Percentiles rank a stretch among this genome's conserved stretches.
These are phyloP conservation scores for Heliconius aoede DNA, from an alignment of 2,888 invertebrate species.

Conservation along the genomic window DNA sequence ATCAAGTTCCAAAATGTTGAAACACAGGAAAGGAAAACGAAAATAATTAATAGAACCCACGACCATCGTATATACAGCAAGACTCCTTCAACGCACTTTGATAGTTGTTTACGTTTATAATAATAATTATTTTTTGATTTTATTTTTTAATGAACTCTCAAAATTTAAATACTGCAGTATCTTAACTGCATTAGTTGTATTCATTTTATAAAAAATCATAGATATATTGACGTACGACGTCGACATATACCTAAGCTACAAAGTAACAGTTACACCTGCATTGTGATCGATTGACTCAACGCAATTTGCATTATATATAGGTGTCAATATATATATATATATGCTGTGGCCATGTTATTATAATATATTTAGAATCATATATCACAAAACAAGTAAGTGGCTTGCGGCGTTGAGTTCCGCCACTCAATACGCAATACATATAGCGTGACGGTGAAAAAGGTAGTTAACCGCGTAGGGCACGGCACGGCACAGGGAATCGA, in stretches of 20 bases:
- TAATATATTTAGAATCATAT: conserved; percentile 33
- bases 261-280: conserved; percentile 40
- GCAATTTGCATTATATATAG: conserved; percentile 45
- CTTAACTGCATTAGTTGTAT: neutral
- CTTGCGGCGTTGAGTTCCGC: too few species aligned
- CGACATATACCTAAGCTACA: conserved; percentile 6
- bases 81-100: neutral
- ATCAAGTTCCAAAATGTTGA: too few species aligned
- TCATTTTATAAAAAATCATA: conserved; percentile 1
- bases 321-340: conserved; percentile 21
- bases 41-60: neutral
- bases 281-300: conserved; percentile 48
- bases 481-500: neutral
- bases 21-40: too few species aligned
- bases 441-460: too few species aligned
- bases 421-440: too few species aligned
- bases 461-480: neutral
- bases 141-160: too few species aligned
- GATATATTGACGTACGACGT: conserved; percentile 14
- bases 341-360: conserved; percentile 35
- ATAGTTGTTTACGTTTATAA: neutral
- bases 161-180: too few species aligned
- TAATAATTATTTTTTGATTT: too few species aligned
- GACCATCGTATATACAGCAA: neutral
- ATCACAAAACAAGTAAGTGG: neutral